These are phyloP conservation scores for Ophion slaviceki DNA, from an alignment of 2,888 invertebrate species.

Conservation along the genomic window DNA sequence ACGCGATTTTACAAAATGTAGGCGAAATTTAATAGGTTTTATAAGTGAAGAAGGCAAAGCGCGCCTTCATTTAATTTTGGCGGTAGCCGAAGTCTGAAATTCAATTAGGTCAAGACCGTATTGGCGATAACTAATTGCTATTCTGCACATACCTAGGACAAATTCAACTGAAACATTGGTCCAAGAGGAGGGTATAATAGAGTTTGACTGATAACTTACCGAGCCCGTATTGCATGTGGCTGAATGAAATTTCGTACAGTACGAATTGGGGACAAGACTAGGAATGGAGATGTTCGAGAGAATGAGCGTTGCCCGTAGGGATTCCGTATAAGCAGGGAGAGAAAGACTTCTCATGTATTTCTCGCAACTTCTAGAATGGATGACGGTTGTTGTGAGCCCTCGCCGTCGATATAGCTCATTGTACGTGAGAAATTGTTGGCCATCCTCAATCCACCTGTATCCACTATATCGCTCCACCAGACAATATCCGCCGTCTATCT, in stretches of 20 bases:
- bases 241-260: slow-evolving; percentile 54
- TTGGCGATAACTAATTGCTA: slow-evolving; percentile 51
- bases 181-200: slow-evolving; percentile 42
- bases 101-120: slow-evolving; percentile 1
- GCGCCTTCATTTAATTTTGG: too few relatives aligned
- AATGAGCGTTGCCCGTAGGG: slow-evolving; percentile 14
- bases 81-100: too few relatives aligned
- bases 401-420: slow-evolving; percentile 57
- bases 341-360: slow-evolving; percentile 53
- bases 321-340: slow-evolving; percentile 16
- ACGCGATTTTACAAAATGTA: too few relatives aligned
- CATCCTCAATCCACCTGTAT: slow-evolving; percentile 14
- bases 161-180: background rate
- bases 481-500: slow-evolving; percentile 40
- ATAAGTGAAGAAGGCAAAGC: too few relatives aligned
- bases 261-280: slow-evolving; percentile 48
- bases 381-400: slow-evolving; percentile 37
- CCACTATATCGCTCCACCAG: slow-evolving; percentile 23
- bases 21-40: too few relatives aligned
- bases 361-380: slow-evolving; percentile 36
- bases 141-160: slow-evolving; percentile 31
- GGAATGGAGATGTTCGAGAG: slow-evolving; percentile 16
- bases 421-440: slow-evolving; percentile 60
- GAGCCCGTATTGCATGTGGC: slow-evolving; percentile 55
- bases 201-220: slow-evolving; percentile 62